Base-by-base conservation (phyloP, 2,888 invertebrate genomes). In the Deilephila porcellus region DNA sequence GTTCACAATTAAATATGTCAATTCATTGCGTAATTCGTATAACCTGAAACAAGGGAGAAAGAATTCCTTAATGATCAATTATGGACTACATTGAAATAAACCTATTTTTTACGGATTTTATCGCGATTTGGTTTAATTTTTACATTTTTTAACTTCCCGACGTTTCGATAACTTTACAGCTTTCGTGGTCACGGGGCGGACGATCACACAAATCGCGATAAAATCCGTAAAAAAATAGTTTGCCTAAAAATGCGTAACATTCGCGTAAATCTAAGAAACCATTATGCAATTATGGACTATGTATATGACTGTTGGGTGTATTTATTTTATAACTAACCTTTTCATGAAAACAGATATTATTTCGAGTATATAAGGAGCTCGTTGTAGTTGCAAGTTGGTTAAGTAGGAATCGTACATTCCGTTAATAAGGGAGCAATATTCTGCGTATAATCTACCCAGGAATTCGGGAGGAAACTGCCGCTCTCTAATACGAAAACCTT, bases 401-500 rank as follows among this genome's bases (percentile, higher is more conserved):
- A 63, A 34, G n/a, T 63, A 63, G 4, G 62, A 32, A n/a, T 63
- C 34, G 8, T 63, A 63, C 62, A 63, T 63, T 19, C 3, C 34
- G 34, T 63, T 63, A 1, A 63, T 34, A 5, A 63, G 7, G 0
- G 62, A 32, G 32, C 62, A 63, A n/a, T 63, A 63, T 17, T 34
- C 25, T 3, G 62, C 62, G 62, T 63, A 63, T 19, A 34, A 19
- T n/a, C 62, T 63, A n/a, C 62, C 62, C 32, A 63, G 34, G n/a
- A 63, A 63, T n/a, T 63, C 62, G 19, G 62, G 34, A 5, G 62
- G 62, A 6, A 63, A 34, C 32, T 1, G 17, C 1, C 62, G 34
- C n/a, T 63, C 62, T 32, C 34, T 34, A 32, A 63, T 63, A 19
- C 62, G 62, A 34, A 63, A 63, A 1, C 62, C 62, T 32, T 63